Evolutionary conservation across 2,113 vertebrate species (phyloP).

Genomic region (Ameiurus melas): DNA sequence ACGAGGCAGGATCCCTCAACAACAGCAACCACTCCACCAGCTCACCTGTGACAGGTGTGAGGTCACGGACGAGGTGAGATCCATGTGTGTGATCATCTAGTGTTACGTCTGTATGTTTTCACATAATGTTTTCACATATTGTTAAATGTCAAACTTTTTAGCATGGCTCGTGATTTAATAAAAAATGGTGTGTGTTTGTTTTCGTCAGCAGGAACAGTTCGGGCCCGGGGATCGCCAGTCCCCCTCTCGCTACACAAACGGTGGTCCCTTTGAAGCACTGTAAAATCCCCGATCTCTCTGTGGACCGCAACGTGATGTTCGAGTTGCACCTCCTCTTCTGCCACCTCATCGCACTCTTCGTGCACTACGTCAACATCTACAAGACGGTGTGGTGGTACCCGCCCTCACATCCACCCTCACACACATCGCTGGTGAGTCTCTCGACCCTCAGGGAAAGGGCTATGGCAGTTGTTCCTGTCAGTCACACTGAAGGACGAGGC

Average conservation of each 20-base stretch:
- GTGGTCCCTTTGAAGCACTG: constrained; percentile 93
- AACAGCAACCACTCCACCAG: constrained; percentile 82
- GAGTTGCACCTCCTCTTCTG: constrained; percentile 97
- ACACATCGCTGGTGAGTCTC: constrained; percentile 90
- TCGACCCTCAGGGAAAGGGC: not conserved
- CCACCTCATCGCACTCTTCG: constrained; percentile 93
- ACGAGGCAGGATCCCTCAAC: constrained; percentile 82
- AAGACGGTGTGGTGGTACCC: constrained; percentile 99
- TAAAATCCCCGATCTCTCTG: constrained; percentile 92
- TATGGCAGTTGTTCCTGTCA: too few relatives aligned
- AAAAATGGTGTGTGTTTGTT: not conserved
- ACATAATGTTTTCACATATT: not conserved
- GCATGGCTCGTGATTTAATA: not conserved
- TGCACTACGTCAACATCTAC: constrained; percentile 99
- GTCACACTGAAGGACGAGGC: not conserved
- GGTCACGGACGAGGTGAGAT: constrained; percentile 86
- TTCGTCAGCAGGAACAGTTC: constrained; percentile 82
- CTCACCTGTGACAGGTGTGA: constrained; percentile 86
- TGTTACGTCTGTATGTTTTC: not conserved
- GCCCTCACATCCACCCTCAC: constrained; percentile 89
- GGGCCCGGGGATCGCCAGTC: constrained; percentile 90
- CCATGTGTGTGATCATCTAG: not conserved
- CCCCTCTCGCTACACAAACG: constrained; percentile 89
- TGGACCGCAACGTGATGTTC: constrained; percentile 89
- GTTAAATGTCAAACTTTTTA: not conserved